Conservation (phyloP, 2,888 invertebrate genomes). For the Oscheius sp. region DNA sequence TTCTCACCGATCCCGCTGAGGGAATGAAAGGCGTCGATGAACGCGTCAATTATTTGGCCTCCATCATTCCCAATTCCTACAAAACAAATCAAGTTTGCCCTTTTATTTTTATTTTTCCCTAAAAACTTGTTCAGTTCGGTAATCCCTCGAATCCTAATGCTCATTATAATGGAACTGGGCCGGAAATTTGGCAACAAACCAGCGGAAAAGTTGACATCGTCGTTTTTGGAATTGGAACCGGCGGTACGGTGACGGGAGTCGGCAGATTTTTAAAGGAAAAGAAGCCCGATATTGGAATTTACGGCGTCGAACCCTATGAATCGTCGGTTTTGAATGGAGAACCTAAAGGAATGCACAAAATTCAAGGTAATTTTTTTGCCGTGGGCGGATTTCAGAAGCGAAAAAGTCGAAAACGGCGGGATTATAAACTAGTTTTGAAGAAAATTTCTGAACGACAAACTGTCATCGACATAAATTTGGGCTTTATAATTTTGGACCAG, state of each 20-base stretch:
- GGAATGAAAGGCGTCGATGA: constrained; percentile 45
- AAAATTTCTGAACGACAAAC: no score
- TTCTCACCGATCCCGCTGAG: constrained; percentile 46
- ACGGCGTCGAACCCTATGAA: constrained; percentile 57
- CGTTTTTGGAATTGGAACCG: constrained; percentile 67
- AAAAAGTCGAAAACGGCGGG: no score
- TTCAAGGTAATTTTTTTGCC: constrained; percentile 55
- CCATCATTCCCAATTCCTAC: constrained; percentile 29
- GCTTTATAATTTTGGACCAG: no score
- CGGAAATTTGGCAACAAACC: constrained; percentile 72
- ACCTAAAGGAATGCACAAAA: constrained; percentile 49
- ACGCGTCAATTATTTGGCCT: constrained; percentile 40
- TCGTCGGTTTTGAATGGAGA: constrained; percentile 56
- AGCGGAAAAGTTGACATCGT: constrained; percentile 68
- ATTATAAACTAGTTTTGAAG: no score
- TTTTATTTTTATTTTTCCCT: no score
- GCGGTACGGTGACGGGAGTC: constrained; percentile 63
- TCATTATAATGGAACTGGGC: constrained; percentile 69
- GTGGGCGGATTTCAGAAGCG: no score
- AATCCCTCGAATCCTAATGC: constrained; percentile 67
- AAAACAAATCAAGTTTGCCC: constrained; percentile 32
- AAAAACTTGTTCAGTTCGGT: constrained; percentile 52
- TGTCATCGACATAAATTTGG: no score
- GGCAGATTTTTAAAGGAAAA: constrained; percentile 50
- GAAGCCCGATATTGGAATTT: constrained; percentile 48